Conservation (phyloP, 2,113 vertebrate genomes). For the Pachycephala philippinensis region DNA sequence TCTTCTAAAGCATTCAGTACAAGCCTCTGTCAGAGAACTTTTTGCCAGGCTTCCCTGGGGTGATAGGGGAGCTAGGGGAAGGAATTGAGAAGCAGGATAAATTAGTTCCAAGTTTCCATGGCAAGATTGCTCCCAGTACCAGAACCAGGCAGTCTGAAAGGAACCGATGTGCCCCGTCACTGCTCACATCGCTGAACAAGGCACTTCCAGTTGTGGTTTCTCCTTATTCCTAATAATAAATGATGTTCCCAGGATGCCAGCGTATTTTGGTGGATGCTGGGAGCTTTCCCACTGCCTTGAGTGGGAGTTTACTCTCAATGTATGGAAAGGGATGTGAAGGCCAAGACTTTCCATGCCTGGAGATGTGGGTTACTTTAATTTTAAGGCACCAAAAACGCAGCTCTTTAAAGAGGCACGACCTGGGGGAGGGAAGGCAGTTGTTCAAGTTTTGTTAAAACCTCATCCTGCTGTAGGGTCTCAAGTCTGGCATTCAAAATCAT, state of each 20-base stretch:
- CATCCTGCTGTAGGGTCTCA: constrained; percentile 42
- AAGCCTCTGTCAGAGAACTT: not conserved
- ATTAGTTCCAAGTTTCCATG: not conserved
- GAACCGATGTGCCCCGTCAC: accelerated
- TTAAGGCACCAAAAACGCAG: not conserved
- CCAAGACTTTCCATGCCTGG: not conserved
- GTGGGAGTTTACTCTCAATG: not conserved
- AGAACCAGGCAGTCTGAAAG: not conserved
- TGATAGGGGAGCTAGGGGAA: not conserved
- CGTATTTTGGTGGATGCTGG: not conserved
- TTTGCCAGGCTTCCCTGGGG: not conserved
- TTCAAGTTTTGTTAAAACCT: constrained; percentile 40
- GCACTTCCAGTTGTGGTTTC: not conserved
- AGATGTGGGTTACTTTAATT: not conserved
- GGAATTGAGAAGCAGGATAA: not conserved
- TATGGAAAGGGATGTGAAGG: not conserved
- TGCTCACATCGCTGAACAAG: not conserved
- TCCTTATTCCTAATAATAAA: not conserved
- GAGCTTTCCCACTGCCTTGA: not conserved
- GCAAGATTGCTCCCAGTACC: not conserved
- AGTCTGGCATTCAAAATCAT: constrained; percentile 47
- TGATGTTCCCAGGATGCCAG: not conserved
- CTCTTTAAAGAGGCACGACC: not conserved
- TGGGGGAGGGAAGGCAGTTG: not conserved
- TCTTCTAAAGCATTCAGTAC: not conserved